These are phyloP conservation scores for Blastobasis lacticolella DNA, from an alignment of 2,888 invertebrate species.

Conservation along the genomic window DNA sequence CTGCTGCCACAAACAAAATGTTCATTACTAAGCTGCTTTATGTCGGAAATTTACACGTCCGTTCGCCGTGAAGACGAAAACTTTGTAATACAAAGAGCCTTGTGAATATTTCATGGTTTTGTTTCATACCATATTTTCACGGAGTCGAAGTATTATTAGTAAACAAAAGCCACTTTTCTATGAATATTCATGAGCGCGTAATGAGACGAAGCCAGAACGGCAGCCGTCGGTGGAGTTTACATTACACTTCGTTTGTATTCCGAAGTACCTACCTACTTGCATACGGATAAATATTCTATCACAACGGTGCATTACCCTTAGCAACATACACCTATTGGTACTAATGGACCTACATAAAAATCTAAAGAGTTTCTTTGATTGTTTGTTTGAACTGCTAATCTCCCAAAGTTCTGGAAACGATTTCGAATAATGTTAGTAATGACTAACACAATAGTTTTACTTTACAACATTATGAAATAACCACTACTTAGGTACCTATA, in stretches of 20 bases:
- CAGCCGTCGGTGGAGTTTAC: constrained; percentile 16
- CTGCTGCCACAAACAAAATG: constrained; percentile 20
- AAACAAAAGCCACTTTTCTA: constrained; percentile 37
- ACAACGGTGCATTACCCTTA: no score
- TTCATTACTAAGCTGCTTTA: constrained; percentile 42
- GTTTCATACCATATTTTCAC: constrained; percentile 39
- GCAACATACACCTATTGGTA: no score
- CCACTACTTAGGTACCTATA: no score
- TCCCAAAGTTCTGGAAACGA: no score
- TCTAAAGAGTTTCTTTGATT: no score
- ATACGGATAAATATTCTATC: no score
- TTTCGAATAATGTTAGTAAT: no score
- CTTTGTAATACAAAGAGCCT: constrained; percentile 45
- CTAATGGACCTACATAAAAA: no score
- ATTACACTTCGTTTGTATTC: background rate
- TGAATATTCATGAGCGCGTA: constrained; percentile 45
- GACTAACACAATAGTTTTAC: no score
- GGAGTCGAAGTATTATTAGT: constrained; percentile 42
- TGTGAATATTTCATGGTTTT: constrained; percentile 61
- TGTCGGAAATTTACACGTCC: constrained; percentile 49
- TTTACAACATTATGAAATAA: no score
- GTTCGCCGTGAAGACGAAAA: constrained; percentile 51
- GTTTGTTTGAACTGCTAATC: no score
- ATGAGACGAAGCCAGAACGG: constrained; percentile 18
- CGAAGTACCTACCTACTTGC: no score